phyloP scores from a whole-genome alignment of 2,797 vertebrate genomes.

The Tinamus major region DNA sequence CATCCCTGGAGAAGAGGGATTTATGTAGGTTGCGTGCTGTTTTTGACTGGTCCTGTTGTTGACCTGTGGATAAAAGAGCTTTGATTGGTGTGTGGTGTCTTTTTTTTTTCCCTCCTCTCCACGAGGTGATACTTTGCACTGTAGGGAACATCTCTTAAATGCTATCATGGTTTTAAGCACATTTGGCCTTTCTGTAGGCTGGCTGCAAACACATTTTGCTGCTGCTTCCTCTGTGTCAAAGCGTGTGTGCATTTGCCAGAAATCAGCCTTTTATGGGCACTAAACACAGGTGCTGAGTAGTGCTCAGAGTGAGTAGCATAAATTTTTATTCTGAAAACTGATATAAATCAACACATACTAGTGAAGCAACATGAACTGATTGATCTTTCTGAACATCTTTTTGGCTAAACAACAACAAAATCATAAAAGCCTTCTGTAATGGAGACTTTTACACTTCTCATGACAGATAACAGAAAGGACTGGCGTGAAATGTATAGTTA shows the following conservation, averaged over 20 bases:
- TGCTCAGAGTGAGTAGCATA: background rate
- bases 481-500: background rate
- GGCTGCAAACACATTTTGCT: accelerated
- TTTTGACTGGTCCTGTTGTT: background rate
- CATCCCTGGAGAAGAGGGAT: no score
- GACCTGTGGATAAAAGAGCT: background rate
- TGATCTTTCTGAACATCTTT: background rate
- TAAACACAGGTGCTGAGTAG: background rate
- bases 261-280: background rate
- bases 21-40: background rate
- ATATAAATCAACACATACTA: background rate
- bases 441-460: background rate
- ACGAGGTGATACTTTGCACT: background rate
- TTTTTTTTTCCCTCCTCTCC: background rate
- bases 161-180: background rate
- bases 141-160: background rate
- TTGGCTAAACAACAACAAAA: background rate
- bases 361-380: background rate
- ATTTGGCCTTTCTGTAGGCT: background rate
- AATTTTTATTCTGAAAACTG: background rate
- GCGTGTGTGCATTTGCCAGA: background rate
- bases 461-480: background rate
- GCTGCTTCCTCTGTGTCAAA: background rate
- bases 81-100: background rate
- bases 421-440: background rate